Conservation (phyloP, 2,888 invertebrate species). For the Deladenus siricidicola region DNA sequence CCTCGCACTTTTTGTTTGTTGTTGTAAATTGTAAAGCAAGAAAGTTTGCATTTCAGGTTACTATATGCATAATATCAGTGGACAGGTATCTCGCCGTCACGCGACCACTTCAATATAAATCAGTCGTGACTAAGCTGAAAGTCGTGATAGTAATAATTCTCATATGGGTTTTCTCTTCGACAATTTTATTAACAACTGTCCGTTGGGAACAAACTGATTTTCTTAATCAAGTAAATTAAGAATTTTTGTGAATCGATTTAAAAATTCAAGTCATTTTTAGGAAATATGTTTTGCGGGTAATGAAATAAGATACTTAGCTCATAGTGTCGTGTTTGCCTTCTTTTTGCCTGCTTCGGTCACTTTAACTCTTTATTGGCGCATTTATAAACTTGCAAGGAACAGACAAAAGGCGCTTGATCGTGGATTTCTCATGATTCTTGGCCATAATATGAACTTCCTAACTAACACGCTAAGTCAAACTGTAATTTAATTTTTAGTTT, state of each 20-base stretch:
- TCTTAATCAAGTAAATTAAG: slow-evolving; percentile 9
- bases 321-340: slow-evolving; percentile 53
- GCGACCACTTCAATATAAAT: slow-evolving; percentile 52
- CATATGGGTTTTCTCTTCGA: slow-evolving; percentile 50
- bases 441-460: slow-evolving; percentile 53
- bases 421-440: slow-evolving; percentile 52
- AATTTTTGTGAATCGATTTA: neutral
- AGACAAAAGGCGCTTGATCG: slow-evolving; percentile 49
- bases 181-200: slow-evolving; percentile 49
- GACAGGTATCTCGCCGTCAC: slow-evolving; percentile 55
- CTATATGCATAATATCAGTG: slow-evolving; percentile 58
- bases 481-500: too few relatives aligned
- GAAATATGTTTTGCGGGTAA: slow-evolving; percentile 49
- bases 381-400: slow-evolving; percentile 49
- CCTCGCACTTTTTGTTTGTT: too few relatives aligned
- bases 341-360: slow-evolving; percentile 53
- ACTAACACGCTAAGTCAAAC: slow-evolving; percentile 50
- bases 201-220: slow-evolving; percentile 31
- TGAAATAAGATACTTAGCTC: slow-evolving; percentile 52
- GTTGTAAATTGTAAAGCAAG: too few relatives aligned
- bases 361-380: slow-evolving; percentile 52
- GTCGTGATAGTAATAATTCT: slow-evolving; percentile 44
- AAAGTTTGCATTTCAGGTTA: too few relatives aligned
- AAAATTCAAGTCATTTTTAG: slow-evolving; percentile 26
- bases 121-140: slow-evolving; percentile 46